Evolutionary conservation across 1,140 invertebrate genomes (phyloP), one percentile per base, ranked within the genome.

Genomic region (Ips nitidus): DNA sequence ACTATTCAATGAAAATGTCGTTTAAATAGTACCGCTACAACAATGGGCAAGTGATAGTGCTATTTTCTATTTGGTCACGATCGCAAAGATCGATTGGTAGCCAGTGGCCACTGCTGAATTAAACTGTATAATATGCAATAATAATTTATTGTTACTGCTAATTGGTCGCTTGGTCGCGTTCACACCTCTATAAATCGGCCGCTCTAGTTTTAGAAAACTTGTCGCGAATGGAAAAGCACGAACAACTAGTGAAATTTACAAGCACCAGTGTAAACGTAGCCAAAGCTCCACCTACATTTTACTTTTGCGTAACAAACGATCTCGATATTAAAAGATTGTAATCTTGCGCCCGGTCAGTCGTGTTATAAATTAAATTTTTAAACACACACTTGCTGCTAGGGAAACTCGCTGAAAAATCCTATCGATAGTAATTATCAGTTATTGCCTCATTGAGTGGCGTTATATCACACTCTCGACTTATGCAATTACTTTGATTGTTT

Each of bases 321-420:
- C n/a, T 60, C 22, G 40, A 52, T 52, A 68, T 68, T 68, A 59
- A 57, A 68, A 60, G 66, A 68, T 68, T 60, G 22, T 68, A 68
- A 68, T 68, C 66, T 22, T 68, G 36, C 52, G 2, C 7, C 57
- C 40, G 52, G 56, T 68, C 57, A 60, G 66, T 68, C 45, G 66
- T 68, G 64, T 68, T 60, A 47, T 61, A 60, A 61, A 68, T 68
- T 68, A 68, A 60, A 60, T 68, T 68, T 68, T 68, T 68, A 61
- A 68, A 57, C 40, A 45, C 62, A 64, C 8, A 61, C 45, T 61
- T 42, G n/a, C 43, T 41, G 59, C 52, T 61, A 61, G 52, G 59
- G 52, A 61, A 61, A 22, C 22, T 22, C 22, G 22, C 22, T 22
- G 22, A 22, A 22, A 22, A 22, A 22, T 22, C 22, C 22, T 22